These are phyloP conservation scores for Catotricha subobsoleta DNA, from an alignment of 2,888 invertebrate species.

Conservation along the genomic window DNA sequence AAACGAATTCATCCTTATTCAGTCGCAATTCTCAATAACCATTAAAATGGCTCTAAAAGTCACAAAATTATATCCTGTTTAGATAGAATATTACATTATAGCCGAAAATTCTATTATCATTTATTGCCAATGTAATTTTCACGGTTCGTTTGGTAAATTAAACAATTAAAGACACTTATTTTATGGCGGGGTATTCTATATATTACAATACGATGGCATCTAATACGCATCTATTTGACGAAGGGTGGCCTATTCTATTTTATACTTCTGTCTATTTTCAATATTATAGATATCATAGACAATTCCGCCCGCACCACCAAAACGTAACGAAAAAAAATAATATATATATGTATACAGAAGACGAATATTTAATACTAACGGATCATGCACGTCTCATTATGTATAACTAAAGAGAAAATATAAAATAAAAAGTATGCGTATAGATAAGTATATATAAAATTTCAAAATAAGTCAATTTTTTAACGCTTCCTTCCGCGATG, in stretches of 20 bases:
- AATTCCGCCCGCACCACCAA: too few relatives aligned
- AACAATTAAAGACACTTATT: conserved; percentile 12
- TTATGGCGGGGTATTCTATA: conserved; percentile 1
- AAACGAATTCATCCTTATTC: neutral
- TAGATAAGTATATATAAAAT: too few relatives aligned
- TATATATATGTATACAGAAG: neutral
- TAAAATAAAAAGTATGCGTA: too few relatives aligned
- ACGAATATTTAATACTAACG: neutral
- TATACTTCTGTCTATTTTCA: neutral
- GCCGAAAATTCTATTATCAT: conserved; percentile 9
- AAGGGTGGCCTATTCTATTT: neutral
- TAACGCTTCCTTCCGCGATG: neutral
- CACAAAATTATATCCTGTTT: conserved; percentile 1
- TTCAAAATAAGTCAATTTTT: neutral
- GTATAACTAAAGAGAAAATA: too few relatives aligned
- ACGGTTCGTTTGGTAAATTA: conserved; percentile 11
- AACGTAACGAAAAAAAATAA: too few relatives aligned
- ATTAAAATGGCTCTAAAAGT: neutral
- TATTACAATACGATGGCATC: too few relatives aligned
- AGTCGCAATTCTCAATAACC: neutral
- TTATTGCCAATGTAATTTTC: conserved; percentile 10
- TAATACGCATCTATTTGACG: neutral
- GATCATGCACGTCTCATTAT: conserved; percentile 4
- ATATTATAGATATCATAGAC: too few relatives aligned
- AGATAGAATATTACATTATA: too few relatives aligned